phyloP scores from a whole-genome alignment of 2,888 invertebrate genomes.

The Sipha maydis region DNA sequence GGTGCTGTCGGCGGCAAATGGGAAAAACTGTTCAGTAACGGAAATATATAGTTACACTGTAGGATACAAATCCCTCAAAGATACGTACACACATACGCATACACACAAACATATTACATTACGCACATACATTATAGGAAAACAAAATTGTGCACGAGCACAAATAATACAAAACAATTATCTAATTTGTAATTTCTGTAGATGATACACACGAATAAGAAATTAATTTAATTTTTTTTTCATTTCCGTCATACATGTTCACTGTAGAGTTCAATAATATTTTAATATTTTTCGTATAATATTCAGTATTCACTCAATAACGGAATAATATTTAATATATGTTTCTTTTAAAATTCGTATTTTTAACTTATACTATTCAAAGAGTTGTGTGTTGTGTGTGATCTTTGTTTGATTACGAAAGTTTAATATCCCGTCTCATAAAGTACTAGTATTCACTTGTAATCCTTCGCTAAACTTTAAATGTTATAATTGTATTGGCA shows the following conservation, averaged over 20 bases:
- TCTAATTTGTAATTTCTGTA: slow-evolving; percentile 24
- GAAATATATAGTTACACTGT: slow-evolving; percentile 42
- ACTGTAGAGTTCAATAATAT: too few relatives aligned
- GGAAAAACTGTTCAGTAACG: slow-evolving; percentile 54
- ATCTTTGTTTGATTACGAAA: neutral
- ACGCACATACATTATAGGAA: neutral
- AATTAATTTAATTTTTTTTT: slow-evolving; percentile 5
- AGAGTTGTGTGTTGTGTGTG: neutral
- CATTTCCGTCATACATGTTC: too few relatives aligned
- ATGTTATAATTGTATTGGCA: neutral
- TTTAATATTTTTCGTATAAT: too few relatives aligned
- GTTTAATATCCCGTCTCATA: neutral
- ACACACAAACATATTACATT: too few relatives aligned
- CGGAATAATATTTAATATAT: neutral
- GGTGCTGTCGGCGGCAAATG: slow-evolving; percentile 55
- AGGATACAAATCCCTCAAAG: slow-evolving; percentile 33
- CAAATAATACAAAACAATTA: neutral
- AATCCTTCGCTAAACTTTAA: neutral
- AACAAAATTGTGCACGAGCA: slow-evolving; percentile 5
- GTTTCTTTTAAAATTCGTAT: neutral
- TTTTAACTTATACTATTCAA: neutral
- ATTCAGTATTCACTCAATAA: neutral
- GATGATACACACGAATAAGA: neutral
- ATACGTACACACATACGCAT: neutral
- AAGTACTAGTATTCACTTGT: slow-evolving; percentile 1